A percentile compares a stretch with the other conserved stretches of the same genome.
Evolutionary conservation across 2,888 invertebrate species (phyloP).

Genomic region (Euclidia mi): DNA sequence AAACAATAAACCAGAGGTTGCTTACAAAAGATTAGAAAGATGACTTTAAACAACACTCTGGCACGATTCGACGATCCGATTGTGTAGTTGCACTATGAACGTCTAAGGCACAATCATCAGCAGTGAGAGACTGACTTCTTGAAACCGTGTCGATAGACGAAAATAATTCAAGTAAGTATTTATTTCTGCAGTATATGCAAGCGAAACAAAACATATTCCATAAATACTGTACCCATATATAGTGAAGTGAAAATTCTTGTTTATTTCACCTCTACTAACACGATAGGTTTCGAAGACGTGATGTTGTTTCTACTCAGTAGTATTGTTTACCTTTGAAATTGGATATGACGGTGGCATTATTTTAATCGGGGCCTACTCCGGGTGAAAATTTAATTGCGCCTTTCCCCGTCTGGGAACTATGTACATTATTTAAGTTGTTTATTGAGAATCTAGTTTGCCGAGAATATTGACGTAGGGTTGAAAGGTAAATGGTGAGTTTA

Average conservation of each 20-base stretch:
- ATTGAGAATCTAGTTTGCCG: constrained; percentile 6
- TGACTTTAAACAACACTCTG: no score
- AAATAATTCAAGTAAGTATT: no score
- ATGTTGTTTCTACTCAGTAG: constrained; percentile 42
- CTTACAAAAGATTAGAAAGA: no score
- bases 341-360: constrained; percentile 66
- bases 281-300: constrained; percentile 45
- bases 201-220: neutral
- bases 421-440: constrained; percentile 7
- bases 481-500: no score
- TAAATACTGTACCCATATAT: constrained; percentile 37
- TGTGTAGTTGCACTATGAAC: no score
- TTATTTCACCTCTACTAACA: constrained; percentile 56
- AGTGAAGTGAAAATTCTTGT: constrained; percentile 51
- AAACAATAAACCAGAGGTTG: no score
- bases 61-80: no score
- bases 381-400: constrained; percentile 67
- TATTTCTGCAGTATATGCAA: no score
- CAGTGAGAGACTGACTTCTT: no score
- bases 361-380: constrained; percentile 51
- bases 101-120: no score
- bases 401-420: constrained; percentile 20
- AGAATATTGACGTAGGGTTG: neutral
- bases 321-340: constrained; percentile 75
- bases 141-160: no score